These are phyloP conservation scores for Caranx ignobilis DNA, from an alignment of 2,113 vertebrate species.

Conservation along the genomic window DNA sequence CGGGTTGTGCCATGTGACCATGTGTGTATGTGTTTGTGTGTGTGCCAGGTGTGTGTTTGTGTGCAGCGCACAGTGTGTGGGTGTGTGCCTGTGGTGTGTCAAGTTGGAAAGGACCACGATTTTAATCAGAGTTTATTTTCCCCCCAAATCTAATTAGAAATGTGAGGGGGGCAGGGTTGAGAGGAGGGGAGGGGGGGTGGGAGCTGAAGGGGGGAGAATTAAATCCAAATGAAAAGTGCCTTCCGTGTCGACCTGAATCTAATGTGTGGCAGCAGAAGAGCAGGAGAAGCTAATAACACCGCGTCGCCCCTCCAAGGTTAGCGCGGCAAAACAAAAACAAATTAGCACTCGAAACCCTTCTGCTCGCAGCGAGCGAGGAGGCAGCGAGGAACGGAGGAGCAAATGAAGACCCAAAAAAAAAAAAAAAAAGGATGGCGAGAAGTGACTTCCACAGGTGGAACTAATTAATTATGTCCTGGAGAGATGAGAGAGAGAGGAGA, in stretches of 20 bases:
- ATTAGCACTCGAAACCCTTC: slow-evolving; percentile 54
- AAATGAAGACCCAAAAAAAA: slow-evolving; percentile 41
- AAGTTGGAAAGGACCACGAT: slow-evolving; percentile 63
- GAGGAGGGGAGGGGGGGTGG: slow-evolving; percentile 10
- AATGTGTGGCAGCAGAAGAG: slow-evolving; percentile 63
- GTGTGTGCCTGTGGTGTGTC: slow-evolving; percentile 44
- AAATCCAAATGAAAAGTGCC: slow-evolving; percentile 81
- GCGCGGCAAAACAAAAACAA: slow-evolving; percentile 76
- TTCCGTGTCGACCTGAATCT: slow-evolving; percentile 72
- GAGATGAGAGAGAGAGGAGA: slow-evolving; percentile 22
- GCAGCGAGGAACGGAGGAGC: slow-evolving; percentile 3
- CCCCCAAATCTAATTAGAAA: slow-evolving; percentile 82
- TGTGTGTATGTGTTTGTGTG: slow-evolving; percentile 28
- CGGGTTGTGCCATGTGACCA: slow-evolving; percentile 11
- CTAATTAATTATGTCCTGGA: slow-evolving; percentile 63
- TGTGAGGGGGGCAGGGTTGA: slow-evolving; percentile 52
- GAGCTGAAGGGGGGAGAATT: slow-evolving; percentile 62
- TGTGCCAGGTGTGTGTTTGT: not conserved
- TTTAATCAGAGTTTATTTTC: slow-evolving; percentile 84
- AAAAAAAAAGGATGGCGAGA: slow-evolving; percentile 14
- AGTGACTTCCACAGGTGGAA: slow-evolving; percentile 71
- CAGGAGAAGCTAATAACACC: slow-evolving; percentile 72
- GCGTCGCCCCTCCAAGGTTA: slow-evolving; percentile 71
- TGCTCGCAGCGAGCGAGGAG: slow-evolving; percentile 9
- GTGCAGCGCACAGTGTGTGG: slow-evolving; percentile 27